These are phyloP conservation scores for Anhinga anhinga DNA, from an alignment of 2,113 vertebrate species.

Conservation along the genomic window DNA sequence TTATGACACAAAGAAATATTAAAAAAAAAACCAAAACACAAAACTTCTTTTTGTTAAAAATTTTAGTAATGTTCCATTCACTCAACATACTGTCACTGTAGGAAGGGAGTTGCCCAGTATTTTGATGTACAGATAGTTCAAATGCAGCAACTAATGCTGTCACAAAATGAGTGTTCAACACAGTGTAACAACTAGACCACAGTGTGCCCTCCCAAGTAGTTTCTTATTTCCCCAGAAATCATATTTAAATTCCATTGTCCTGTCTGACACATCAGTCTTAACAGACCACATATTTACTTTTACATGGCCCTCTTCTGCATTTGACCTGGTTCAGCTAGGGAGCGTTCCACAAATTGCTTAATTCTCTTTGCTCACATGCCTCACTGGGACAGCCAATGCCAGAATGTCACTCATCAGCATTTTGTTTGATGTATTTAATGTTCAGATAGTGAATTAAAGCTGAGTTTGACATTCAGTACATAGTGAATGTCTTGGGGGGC, in stretches of 20 bases:
- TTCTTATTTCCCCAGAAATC: neutral
- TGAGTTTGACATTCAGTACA: neutral
- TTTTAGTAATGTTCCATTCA: neutral
- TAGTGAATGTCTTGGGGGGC: constrained; percentile 3
- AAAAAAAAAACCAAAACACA: too few species aligned
- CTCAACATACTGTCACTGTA: neutral
- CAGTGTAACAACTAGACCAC: neutral
- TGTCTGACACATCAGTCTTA: neutral
- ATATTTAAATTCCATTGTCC: neutral
- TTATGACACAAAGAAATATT: neutral
- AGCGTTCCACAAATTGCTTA: neutral
- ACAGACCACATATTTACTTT: neutral
- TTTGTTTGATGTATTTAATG: constrained; percentile 35
- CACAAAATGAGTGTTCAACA: neutral
- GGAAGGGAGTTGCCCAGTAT: neutral
- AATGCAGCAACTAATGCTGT: neutral
- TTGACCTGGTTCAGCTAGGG: neutral
- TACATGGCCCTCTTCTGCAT: neutral
- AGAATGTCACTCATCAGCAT: neutral
- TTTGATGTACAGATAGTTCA: neutral
- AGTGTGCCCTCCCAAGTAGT: neutral
- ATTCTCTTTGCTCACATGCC: neutral
- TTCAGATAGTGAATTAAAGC: constrained; percentile 17
- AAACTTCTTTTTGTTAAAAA: neutral
- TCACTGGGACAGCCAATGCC: neutral